These are phyloP conservation scores for Linyphia triangularis DNA, from an alignment of 2,888 invertebrate genomes.

Conservation along the genomic window DNA sequence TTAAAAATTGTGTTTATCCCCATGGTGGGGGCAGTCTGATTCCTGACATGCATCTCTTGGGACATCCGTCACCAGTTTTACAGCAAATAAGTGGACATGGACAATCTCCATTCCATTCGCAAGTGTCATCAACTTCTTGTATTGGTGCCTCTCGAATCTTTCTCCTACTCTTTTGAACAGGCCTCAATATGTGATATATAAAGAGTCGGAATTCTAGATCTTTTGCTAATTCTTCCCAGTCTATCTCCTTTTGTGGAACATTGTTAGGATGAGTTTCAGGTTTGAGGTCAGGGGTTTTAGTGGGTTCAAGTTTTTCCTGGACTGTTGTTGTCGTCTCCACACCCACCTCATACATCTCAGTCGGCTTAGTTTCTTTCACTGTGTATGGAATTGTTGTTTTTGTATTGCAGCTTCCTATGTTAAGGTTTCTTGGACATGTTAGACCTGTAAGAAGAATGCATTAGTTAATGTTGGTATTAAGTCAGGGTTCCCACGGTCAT, in stretches of 20 bases:
- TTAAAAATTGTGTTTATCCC: slow-evolving; percentile 16
- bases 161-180: background rate
- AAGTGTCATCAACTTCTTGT: slow-evolving; percentile 16
- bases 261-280: background rate
- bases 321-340: background rate
- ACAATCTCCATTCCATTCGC: slow-evolving; percentile 69
- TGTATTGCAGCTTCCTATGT: background rate
- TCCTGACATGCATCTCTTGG: slow-evolving; percentile 50
- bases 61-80: slow-evolving; percentile 28
- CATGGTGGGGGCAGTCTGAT: slow-evolving; percentile 64
- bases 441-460: slow-evolving; percentile 11
- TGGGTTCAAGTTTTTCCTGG: background rate
- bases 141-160: background rate
- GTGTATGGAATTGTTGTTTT: background rate
- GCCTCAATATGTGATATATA: slow-evolving; percentile 15
- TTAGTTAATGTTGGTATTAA: no score
- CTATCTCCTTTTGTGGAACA: background rate
- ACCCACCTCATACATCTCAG: background rate
- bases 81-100: slow-evolving; percentile 70
- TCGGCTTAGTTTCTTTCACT: background rate
- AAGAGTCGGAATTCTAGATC: slow-evolving; percentile 9
- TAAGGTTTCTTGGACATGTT: slow-evolving; percentile 15
- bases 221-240: background rate
- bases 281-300: background rate
- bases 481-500: no score